Base-by-base conservation (phyloP, 2,797 vertebrate species). In the Neosilurus mollespiculum region DNA sequence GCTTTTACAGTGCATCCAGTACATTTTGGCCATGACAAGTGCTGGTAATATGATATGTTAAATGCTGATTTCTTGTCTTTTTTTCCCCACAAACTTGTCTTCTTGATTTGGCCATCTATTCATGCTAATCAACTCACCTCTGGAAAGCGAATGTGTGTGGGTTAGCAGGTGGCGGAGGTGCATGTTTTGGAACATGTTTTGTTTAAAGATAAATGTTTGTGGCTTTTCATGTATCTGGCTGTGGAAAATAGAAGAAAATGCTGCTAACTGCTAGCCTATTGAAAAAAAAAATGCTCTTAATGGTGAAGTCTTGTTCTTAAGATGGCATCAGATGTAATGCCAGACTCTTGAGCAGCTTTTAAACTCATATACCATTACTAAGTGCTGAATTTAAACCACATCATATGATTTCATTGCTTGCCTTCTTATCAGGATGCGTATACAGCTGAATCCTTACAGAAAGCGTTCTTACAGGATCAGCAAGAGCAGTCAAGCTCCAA, bases 401-500 rank as follows among this genome's bases (percentile, higher is more conserved):
- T 37, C 34, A 22, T 56, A 20, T 58, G 7, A 34, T 73, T 59
- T 59, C 26, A 62, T 69, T 61, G 20, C 65, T 61, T 78, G 9
- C 16, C 59, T 83, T 12, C 61, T 81, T 69, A 67, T 83, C 87
- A 95, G 93, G 92, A 93, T 30, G 77, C 86, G 76, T 78, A 43
- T 88, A 78, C 86, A 65, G 81, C 87, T 49, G 91, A 93, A 66
- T 87, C 85, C 26, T 88, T 89, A 71, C 91, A 92, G 83, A 92
- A 90, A 87, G 88, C 87, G 26, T 87, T 88, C 85, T 83, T 89
- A 62, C 84, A 88, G 43, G 87, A 80, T 53, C 92, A 89, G 77
- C 93, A 90, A 86, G 91, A 92, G 88, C 91, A 92, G 87, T 82
- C 91, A 81, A 88, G 85, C 90, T 89, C 93, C 86, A 94, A 91